A percentile compares a stretch with the other conserved stretches of the same genome.
These are phyloP conservation scores for Fragum whitleyi DNA, from an alignment of 2,888 invertebrate genomes.

Conservation along the genomic window DNA sequence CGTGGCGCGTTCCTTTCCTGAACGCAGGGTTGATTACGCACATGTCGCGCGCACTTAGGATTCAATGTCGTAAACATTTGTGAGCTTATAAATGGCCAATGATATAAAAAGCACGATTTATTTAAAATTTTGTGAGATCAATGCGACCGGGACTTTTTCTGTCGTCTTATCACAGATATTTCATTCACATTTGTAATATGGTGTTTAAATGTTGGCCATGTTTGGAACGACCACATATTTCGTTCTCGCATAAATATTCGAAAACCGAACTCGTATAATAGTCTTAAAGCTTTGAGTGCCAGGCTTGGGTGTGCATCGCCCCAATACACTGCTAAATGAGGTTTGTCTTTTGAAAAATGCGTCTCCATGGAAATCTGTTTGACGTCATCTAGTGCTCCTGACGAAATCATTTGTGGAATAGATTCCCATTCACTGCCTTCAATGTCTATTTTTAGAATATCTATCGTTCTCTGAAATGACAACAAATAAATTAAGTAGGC, in stretches of 20 bases:
- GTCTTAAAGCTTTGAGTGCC: conserved; percentile 41
- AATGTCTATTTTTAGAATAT: conserved; percentile 61
- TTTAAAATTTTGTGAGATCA: not conserved
- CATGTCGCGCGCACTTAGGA: no score
- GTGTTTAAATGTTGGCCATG: conserved; percentile 41
- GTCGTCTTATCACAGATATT: conserved; percentile 49
- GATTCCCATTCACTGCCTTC: conserved; percentile 62
- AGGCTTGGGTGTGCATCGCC: conserved; percentile 18
- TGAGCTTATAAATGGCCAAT: no score
- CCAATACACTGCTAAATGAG: conserved; percentile 27
- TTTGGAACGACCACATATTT: conserved; percentile 41
- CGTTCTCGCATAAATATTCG: conserved; percentile 61
- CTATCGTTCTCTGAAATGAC: conserved; percentile 52
- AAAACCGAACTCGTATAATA: conserved; percentile 51
- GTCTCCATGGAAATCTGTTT: conserved; percentile 63
- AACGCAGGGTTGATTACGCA: no score
- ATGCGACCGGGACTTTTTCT: not conserved
- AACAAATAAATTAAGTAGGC: not conserved
- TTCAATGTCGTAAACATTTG: no score
- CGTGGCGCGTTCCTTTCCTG: no score
- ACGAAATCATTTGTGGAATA: conserved; percentile 57
- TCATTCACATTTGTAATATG: conserved; percentile 53
- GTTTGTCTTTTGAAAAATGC: conserved; percentile 36
- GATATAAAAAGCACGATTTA: no score
- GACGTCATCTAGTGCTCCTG: conserved; percentile 52